Percentiles rank a stretch among this genome's conserved stretches.
phyloP scores from a whole-genome alignment of 2,113 vertebrate species.

The Myiopsitta monachus region DNA sequence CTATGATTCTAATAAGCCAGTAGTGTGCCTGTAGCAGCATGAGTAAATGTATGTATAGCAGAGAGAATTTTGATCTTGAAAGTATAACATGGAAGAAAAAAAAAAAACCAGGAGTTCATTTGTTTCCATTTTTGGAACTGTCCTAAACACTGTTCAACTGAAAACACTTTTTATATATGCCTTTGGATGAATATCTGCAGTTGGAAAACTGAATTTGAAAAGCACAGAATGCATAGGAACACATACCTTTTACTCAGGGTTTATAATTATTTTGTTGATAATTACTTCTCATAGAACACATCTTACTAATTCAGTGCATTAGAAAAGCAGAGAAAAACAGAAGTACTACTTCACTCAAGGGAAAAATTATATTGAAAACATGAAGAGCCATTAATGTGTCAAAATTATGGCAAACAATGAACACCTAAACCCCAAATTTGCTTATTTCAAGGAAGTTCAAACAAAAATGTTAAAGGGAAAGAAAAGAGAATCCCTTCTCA shows the following conservation, averaged over 20 bases:
- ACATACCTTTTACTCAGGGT: neutral
- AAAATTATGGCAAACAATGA: neutral
- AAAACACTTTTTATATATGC: neutral
- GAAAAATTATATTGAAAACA: neutral
- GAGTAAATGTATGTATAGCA: neutral
- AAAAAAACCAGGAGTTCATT: neutral
- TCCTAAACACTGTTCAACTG: neutral
- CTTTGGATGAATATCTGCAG: neutral
- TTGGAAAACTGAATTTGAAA: neutral
- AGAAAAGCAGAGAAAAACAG: neutral
- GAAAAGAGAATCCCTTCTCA: neutral
- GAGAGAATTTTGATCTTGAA: neutral
- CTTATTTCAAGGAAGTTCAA: neutral
- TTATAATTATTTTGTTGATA: neutral
- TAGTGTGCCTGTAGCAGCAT: neutral
- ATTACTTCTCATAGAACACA: neutral
- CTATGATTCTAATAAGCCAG: neutral
- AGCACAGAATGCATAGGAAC: neutral
- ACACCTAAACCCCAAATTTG: neutral
- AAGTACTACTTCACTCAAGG: neutral
- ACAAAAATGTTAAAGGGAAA: neutral
- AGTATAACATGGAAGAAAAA: neutral
- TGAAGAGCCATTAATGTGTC: neutral
- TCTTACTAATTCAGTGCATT: neutral
- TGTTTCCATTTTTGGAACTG: neutral